Evolutionary conservation across 1,140 invertebrate species (phyloP).

Genomic region (Polypedilum pembai): DNA sequence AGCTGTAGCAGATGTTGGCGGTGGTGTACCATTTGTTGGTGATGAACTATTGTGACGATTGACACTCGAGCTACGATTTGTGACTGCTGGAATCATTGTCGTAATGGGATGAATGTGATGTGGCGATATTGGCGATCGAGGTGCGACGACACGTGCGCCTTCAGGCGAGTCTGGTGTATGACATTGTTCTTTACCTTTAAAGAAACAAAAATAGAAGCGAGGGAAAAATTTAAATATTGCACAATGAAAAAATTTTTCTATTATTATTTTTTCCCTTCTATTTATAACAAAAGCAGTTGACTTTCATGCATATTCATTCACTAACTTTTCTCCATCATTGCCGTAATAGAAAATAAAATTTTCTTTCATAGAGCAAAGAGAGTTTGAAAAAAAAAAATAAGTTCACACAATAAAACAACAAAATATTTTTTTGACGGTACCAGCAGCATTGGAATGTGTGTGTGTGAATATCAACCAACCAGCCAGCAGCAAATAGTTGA

Average conservation of each 20-base stretch:
- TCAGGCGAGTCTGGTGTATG: constrained; percentile 48
- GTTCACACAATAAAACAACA: not conserved
- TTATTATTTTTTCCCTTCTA: not conserved
- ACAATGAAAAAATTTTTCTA: not conserved
- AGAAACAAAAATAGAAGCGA: constrained; percentile 28
- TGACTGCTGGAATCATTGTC: constrained; percentile 39
- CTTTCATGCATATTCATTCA: not conserved
- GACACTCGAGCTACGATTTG: constrained; percentile 34
- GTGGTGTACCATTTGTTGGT: constrained; percentile 34
- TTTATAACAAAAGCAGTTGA: constrained; percentile 13
- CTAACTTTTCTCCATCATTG: not conserved
- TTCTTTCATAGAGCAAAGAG: not conserved
- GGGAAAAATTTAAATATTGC: not conserved
- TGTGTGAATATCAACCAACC: not conserved
- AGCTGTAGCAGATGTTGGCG: constrained; percentile 36
- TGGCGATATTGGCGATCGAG: constrained; percentile 44
- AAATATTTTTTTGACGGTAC: constrained; percentile 14
- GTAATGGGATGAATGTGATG: constrained; percentile 34
- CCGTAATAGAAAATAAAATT: not conserved
- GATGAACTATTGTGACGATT: constrained; percentile 36
- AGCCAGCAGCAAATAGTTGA: constrained; percentile 21
- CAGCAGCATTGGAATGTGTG: not conserved
- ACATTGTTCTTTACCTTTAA: constrained; percentile 38
- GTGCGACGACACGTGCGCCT: constrained; percentile 42
- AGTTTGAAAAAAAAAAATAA: not conserved